A percentile compares a stretch with the other conserved stretches of the same genome.
Evolutionary conservation across 2,797 vertebrate species (phyloP).

Genomic region (Echeneis naucrates): DNA sequence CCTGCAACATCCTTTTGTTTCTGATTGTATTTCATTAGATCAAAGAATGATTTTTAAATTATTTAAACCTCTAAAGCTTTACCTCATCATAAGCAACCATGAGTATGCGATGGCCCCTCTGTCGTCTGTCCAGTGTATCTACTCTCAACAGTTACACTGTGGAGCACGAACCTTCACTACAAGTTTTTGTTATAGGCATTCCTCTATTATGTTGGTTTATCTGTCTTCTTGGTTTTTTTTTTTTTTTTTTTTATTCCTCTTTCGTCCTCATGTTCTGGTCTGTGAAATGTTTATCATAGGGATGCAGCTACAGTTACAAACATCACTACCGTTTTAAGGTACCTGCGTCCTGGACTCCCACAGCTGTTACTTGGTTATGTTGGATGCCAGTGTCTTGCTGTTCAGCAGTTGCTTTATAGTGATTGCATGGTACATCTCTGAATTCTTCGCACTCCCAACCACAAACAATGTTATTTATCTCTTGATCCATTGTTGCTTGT

Average conservation of each 20-base stretch:
- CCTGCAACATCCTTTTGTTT: constrained; percentile 59
- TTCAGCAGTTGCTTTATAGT: constrained; percentile 68
- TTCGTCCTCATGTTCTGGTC: constrained; percentile 76
- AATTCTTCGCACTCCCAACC: constrained; percentile 55
- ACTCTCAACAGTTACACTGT: constrained; percentile 74
- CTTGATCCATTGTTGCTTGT: constrained; percentile 76
- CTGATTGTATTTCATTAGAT: constrained; percentile 69
- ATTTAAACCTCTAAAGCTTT: constrained; percentile 72
- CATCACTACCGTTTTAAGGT: constrained; percentile 77
- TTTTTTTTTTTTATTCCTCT: constrained; percentile 68
- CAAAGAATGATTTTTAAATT: constrained; percentile 64
- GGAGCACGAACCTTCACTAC: constrained; percentile 75
- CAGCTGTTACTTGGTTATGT: constrained; percentile 70
- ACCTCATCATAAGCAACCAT: constrained; percentile 58
- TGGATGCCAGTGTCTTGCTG: constrained; percentile 68
- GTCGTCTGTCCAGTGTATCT: constrained; percentile 79
- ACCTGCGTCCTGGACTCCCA: constrained; percentile 81
- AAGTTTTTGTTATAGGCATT: constrained; percentile 85
- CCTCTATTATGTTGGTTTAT: constrained; percentile 78
- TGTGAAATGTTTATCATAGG: constrained; percentile 76
- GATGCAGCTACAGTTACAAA: constrained; percentile 81
- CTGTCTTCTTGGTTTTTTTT: constrained; percentile 65
- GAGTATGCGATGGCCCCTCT: constrained; percentile 40
- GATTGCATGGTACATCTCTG: constrained; percentile 76
- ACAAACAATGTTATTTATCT: constrained; percentile 65